phyloP scores from a whole-genome alignment of 2,797 vertebrate species.

The Coregonus sp. region DNA sequence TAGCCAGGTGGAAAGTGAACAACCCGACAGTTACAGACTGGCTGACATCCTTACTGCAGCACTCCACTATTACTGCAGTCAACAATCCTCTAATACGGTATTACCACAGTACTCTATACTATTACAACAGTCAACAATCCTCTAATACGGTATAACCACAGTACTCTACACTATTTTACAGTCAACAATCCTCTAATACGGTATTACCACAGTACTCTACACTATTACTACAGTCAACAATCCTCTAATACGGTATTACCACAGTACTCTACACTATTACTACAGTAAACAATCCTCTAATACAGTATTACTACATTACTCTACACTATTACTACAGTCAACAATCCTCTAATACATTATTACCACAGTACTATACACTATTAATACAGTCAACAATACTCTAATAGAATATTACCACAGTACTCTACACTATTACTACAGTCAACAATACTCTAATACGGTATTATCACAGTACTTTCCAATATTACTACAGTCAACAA shows the following conservation, averaged over 20 bases:
- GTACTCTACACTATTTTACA: neutral
- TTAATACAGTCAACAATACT: neutral
- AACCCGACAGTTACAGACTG: constrained; percentile 55
- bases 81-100: neutral
- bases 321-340: neutral
- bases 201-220: neutral
- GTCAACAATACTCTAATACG: neutral
- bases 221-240: neutral
- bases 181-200: neutral
- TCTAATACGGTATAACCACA: neutral
- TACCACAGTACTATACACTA: too few species aligned
- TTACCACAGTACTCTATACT: neutral
- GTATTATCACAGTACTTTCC: neutral
- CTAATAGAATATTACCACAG: neutral
- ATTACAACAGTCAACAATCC: neutral
- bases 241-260: neutral
- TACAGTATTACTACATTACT: neutral
- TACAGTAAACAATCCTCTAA: neutral
- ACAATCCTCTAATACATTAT: neutral
- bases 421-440: neutral
- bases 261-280: too few species aligned
- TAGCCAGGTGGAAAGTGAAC: constrained; percentile 67
- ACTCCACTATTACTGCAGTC: neutral
- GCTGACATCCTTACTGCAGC: constrained; percentile 17
- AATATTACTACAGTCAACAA: neutral